These are phyloP conservation scores for Physella acuta DNA, from an alignment of 1,140 invertebrate genomes.

Conservation along the genomic window DNA sequence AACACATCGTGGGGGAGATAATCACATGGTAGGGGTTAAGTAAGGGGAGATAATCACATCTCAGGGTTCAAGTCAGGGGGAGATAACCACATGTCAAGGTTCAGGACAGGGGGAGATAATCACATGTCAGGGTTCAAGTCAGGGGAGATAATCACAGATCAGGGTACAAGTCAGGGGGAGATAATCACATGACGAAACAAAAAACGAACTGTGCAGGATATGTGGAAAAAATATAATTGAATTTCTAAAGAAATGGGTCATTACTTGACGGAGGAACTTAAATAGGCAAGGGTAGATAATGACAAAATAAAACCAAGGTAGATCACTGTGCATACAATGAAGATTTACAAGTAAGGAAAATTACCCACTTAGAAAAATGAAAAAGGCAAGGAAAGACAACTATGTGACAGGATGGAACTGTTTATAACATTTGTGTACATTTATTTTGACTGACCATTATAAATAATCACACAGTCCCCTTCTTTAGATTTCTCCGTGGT, in stretches of 20 bases:
- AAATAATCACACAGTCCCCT: slow-evolving; percentile 1
- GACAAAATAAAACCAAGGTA: background rate
- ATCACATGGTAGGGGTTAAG: background rate
- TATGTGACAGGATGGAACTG: background rate
- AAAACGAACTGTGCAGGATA: no score
- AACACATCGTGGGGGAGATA: background rate
- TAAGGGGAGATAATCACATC: no score
- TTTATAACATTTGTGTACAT: background rate
- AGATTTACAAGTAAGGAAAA: background rate
- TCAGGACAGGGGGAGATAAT: background rate
- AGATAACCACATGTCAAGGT: background rate
- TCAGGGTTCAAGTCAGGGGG: no score
- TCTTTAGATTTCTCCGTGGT: background rate
- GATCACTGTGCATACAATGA: background rate
- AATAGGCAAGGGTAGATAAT: background rate
- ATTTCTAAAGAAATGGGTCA: no score
- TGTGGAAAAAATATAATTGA: no score
- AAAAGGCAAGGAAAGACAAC: background rate
- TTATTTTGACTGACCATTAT: slow-evolving; percentile 17
- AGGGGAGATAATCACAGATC: background rate
- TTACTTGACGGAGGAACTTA: background rate
- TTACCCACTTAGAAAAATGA: background rate
- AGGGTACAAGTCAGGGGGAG: no score
- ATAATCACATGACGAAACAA: no score
- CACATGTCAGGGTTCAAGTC: background rate